Base-by-base conservation (phyloP, 2,888 invertebrate species). In the Hydrotaea diabolus region DNA sequence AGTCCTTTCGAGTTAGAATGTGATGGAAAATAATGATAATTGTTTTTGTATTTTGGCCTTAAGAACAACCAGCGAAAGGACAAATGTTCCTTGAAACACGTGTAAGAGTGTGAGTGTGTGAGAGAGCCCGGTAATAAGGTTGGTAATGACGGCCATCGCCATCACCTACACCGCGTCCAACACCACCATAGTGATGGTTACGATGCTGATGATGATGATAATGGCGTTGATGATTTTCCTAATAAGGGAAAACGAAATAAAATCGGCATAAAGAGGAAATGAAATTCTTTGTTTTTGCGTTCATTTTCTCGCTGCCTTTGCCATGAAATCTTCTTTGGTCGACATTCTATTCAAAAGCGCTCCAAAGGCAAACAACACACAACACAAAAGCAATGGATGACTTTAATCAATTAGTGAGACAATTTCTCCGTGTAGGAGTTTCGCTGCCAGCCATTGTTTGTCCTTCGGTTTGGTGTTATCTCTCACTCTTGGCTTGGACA, bases 361-460 rank as follows among this genome's bases (percentile, higher is more conserved):
- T 11, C n/a, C 9, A 39, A 31, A 0, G 9, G 21, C n/a, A 11
- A 62, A 39, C 39, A 46, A 17, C 9, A 7, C 43, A 13, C 43
- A 4, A 11, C 26, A 72, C 19, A 62, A 2, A n/a, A 26, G 46
- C 23, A 43, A 77, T 26, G 53, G 43, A 77, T 26, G 53, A 31
- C 55, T 39, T 72, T 77, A 77, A 77, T 81, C 76, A 81, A 77
- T 81, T 72, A 72, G 62, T n/a, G 11, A 59, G 36, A 39, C 39
- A 59, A 59, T 59, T 59, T 59, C 59, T 3, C 26, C 0, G 2
- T 8, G 23, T 0, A 59, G 26, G 59, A n/a, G 59, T 26, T 59
- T 4, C 26, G 26, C 59, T 26, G 15, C 15, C 13, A 43, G 2
- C 5, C 49, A 2, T 49, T 13, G 13, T 49, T 49, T 13, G 49